Base-by-base conservation (phyloP, 2,797 vertebrate genomes). In the Sardinella longiceps region DNA sequence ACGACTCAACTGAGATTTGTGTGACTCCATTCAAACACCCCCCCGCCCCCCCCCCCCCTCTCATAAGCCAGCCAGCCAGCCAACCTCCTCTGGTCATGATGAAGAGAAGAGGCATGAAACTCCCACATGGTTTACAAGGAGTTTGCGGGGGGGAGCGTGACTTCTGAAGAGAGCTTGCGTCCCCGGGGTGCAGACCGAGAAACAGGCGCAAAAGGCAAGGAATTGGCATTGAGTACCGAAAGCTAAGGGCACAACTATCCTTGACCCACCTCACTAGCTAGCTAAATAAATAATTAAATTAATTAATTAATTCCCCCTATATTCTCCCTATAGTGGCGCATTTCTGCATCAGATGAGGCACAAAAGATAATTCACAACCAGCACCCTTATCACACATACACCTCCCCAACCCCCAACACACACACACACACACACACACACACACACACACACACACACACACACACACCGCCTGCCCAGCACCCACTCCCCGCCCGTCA, bases 1-100 rank as follows among this genome's bases (percentile, higher is more conserved):
- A 28, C 58, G 58, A 28, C 63, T 70, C 63, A 12, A 70, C 63
- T 70, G 82, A 81, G 10, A 37, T 70, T 46, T 23, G 14, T 87
- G 85, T 87, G 63, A 15, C 63, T 70, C 63, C 63, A 18, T 5
- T 14, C 14, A 37, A 70, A 0, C 20, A 18, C 53, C 18, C 20
- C 15, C 53, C 53, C 11, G 18, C 53, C 53, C 53, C 23, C 18
- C 51, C 53, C 53, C 53, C 18, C 53, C 18, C 3, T n/a, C n/a
- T 20, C 53, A 20, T 23, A 3, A 56, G 53, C 53, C 20, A 6
- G 18, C 53, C 53, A 6, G 53, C 53, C 20, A 6, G 18, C 53
- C 53, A 6, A 20, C 53, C 20, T 23, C 53, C 53, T 56, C 20
- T 56, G 53, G 20, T 23, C 53, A 23, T 23, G 5, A n/a, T n/a